phyloP scores from a whole-genome alignment of 1,140 invertebrate genomes.

The Drepana arcuata region DNA sequence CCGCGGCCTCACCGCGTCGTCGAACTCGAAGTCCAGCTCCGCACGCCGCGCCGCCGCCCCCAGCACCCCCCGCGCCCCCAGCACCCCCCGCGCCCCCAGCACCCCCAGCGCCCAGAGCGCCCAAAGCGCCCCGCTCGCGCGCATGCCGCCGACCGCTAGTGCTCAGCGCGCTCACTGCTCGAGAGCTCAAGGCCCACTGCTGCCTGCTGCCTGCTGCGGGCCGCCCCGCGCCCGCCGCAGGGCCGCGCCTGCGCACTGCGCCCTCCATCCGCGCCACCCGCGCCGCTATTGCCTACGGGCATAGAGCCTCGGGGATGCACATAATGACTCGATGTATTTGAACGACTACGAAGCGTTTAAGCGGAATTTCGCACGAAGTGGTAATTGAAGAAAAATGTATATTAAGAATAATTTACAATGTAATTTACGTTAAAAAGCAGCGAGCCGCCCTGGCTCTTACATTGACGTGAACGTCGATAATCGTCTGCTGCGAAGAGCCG shows the following conservation, averaged over 20 bases:
- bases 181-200: neutral
- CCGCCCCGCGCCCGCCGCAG: neutral
- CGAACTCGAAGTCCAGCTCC: conserved; percentile 62
- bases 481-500: too few relatives aligned
- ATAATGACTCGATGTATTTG: neutral
- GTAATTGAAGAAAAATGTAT: too few relatives aligned
- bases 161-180: neutral
- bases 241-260: neutral
- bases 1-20: conserved; percentile 47
- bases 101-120: conserved; percentile 10
- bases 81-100: conserved; percentile 14
- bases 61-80: conserved; percentile 17
- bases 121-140: conserved; percentile 7
- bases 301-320: conserved; percentile 1
- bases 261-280: neutral
- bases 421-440: too few relatives aligned
- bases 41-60: conserved; percentile 23
- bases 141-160: conserved; percentile 15
- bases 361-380: too few relatives aligned
- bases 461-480: too few relatives aligned
- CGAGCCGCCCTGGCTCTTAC: too few relatives aligned
- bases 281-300: neutral
- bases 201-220: neutral
- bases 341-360: neutral
- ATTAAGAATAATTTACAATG: too few relatives aligned